These are phyloP conservation scores for Meta bourneti DNA, from an alignment of 2,888 invertebrate species.

Conservation along the genomic window DNA sequence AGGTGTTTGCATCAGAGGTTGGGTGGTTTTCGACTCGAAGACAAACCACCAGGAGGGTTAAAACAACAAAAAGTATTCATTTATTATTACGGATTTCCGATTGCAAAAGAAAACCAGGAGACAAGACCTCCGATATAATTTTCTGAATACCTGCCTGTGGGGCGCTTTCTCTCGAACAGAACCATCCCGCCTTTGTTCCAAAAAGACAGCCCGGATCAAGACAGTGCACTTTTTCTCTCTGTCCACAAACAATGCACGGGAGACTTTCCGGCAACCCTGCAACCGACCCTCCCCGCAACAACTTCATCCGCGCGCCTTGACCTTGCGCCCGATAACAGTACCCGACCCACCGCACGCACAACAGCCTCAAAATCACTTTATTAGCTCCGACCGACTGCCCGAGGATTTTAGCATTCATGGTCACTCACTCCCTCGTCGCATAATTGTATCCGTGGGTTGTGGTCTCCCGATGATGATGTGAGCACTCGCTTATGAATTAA, in stretches of 20 bases:
- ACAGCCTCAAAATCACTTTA: slow-evolving; percentile 63
- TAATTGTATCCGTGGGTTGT: too few relatives aligned
- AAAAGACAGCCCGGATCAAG: not conserved
- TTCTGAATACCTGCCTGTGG: too few relatives aligned
- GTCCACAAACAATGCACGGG: not conserved
- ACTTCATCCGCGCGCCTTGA: slow-evolving; percentile 65
- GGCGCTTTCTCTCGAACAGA: not conserved
- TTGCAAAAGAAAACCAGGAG: too few relatives aligned
- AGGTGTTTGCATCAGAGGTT: too few relatives aligned
- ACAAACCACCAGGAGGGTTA: too few relatives aligned
- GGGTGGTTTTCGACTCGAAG: too few relatives aligned
- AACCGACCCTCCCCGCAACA: slow-evolving; percentile 51
- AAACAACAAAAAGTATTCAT: too few relatives aligned
- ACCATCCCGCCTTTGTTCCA: not conserved
- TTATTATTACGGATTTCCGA: too few relatives aligned
- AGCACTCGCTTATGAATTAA: too few relatives aligned
- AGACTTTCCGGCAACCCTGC: slow-evolving; percentile 53
- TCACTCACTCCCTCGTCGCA: not conserved
- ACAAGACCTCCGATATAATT: too few relatives aligned
- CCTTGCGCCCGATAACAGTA: slow-evolving; percentile 61
- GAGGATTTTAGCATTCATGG: slow-evolving; percentile 7
- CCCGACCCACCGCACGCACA: slow-evolving; percentile 59
- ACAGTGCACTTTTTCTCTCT: not conserved
- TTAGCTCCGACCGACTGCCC: slow-evolving; percentile 43
- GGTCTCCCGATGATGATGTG: too few relatives aligned